These are phyloP conservation scores for Coelopa frigida DNA, from an alignment of 1,140 invertebrate species.

Conservation along the genomic window DNA sequence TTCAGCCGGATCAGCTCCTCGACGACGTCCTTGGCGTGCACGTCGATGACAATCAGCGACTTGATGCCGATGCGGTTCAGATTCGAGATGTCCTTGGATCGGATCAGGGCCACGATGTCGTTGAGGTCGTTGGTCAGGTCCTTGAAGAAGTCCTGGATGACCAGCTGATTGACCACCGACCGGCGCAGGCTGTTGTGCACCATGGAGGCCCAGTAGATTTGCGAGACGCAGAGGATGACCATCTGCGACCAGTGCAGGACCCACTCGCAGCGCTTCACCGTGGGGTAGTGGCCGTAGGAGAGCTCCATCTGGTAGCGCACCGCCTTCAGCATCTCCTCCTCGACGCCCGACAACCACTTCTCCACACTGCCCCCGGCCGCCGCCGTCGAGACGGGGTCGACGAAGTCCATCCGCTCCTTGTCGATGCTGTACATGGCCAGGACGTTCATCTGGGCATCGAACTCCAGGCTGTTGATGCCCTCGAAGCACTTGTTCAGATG, in stretches of 20 bases:
- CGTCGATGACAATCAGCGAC: slow-evolving; percentile 83
- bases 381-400: slow-evolving; percentile 63
- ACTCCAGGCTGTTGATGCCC: slow-evolving; percentile 63
- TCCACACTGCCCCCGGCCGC: slow-evolving; percentile 84
- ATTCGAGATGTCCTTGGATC: slow-evolving; percentile 52
- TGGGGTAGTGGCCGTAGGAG: slow-evolving; percentile 64
- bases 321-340: slow-evolving; percentile 73
- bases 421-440: slow-evolving; percentile 80
- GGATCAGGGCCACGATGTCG: slow-evolving; percentile 57
- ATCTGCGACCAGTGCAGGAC: slow-evolving; percentile 82
- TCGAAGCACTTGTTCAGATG: slow-evolving; percentile 92
- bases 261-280: slow-evolving; percentile 62
- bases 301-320: slow-evolving; percentile 64
- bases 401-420: slow-evolving; percentile 68
- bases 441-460: slow-evolving; percentile 72
- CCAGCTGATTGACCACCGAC: slow-evolving; percentile 47
- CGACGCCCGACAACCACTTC: slow-evolving; percentile 84
- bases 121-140: slow-evolving; percentile 54
- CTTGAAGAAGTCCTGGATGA: slow-evolving; percentile 51
- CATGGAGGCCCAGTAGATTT: slow-evolving; percentile 82
- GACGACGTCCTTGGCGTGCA: slow-evolving; percentile 85
- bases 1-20: slow-evolving; percentile 62
- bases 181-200: slow-evolving; percentile 61
- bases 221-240: slow-evolving; percentile 76
- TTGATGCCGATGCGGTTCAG: slow-evolving; percentile 70